Base-by-base conservation (phyloP, 2,888 invertebrate species). In the Allacma fusca region DNA sequence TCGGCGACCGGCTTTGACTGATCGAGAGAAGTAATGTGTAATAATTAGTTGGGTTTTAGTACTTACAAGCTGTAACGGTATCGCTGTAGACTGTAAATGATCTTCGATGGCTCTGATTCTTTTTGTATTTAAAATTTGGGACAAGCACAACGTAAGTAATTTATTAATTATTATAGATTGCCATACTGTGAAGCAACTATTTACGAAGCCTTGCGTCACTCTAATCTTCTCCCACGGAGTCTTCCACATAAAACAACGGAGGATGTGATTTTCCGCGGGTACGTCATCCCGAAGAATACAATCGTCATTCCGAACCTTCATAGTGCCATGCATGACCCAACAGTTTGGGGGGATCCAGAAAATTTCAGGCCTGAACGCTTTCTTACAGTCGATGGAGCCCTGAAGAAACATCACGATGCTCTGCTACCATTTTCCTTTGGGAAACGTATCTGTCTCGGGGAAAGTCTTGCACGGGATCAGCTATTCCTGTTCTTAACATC, bases 331-430 rank as follows among this genome's bases (percentile, higher is more conserved):
- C 40, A 79, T 16, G 80, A 81, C 59, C 68, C 71, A 1, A 40
- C 29, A 4, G 68, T 79, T 24, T 83, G 81, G 81, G 77, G 57
- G 2, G 79, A 81, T 29, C 81, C 81, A 0, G 78, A 81, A 23
- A 40, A 43, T 1, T 83, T 83, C 23, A 78, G 79, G 1, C 82
- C 83, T 1, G 81, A 81, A 65, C 26, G 83, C 24, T 81, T 80
- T 64, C 23, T 82, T 0, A 62, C 16, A 23, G 43, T 50, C 2
- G 77, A 79, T 21, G 59, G 57, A 2, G 23, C 76, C 0, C 26
- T 76, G 21, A 28, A 65, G 16, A 68, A 57, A 21, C 71, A 75
- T 16, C 68, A 81, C 57, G 78, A 79, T 12, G 50, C 77, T 7
- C 43, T 80, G 1, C 64, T 81, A 0, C 74, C 81, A 16, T 81